Base-by-base conservation (phyloP, 2,888 invertebrate species). In the Epirrhoe tristata region DNA sequence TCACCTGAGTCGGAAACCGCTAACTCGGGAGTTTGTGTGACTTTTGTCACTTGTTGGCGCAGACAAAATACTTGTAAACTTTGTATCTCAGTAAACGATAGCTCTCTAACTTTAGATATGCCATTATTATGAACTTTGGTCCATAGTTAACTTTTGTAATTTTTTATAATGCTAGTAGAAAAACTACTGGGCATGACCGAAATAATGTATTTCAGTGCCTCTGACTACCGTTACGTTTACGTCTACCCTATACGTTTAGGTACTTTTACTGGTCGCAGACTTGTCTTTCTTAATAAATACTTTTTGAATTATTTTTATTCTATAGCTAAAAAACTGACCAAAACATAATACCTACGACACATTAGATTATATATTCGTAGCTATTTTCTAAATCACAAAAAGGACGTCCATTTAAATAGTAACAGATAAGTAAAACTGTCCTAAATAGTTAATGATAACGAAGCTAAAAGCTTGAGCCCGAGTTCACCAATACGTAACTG, bases 1-100 rank as follows among this genome's bases (percentile, higher is more conserved):
- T 73, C 61, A 74, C 70, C 73, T 73, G 66, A 67, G 68, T 72
- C 66, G 61, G 63, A 66, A 65, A 66, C 66, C 46, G 57, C 46
- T 57, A 69, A 71, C 66, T 70, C 52, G 4, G n/a, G 10, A 63
- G 58, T 68, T 66, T 53, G 58, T 39, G 50, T 36, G 63, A 64
- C 58, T 64, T 64, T 54, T 50, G 54, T 32, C 39, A 53, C 31
- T 62, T 62, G 14, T 10, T n/a, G 52, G 57, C 48, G 16, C 5
- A 32, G 34, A 53, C 46, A 58, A 39, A 58, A 52, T 31, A 24
- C 52, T 52, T 31, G 50, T 4, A 6, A 32, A 52, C 52, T 52
- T 52, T 12, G 7, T 51, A 24, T n/a, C 52, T 52, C 7, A 14
- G 16, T 46, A 48, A 14, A 48, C 5, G 48, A 48, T 48, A 16